Conservation (phyloP, 2,797 vertebrate species). For the Cephalopachus bancanus region DNA sequence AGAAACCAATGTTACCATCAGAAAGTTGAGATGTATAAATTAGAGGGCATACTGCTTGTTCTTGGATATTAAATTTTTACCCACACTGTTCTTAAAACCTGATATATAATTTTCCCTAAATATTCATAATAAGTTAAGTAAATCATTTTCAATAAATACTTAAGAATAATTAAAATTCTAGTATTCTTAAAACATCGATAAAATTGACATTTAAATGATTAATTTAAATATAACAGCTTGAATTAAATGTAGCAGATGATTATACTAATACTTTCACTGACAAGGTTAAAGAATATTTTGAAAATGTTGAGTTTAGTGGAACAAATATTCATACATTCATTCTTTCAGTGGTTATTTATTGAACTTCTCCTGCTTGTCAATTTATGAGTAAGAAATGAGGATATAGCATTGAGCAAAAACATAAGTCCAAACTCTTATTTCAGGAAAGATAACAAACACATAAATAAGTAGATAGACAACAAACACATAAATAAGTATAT, state of each 20-base stretch:
- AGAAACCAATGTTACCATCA: neutral
- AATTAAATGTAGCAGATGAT: neutral
- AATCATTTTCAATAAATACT: neutral
- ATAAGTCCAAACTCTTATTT: neutral
- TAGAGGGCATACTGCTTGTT: neutral
- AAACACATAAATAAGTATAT: neutral
- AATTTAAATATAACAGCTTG: neutral
- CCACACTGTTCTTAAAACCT: neutral
- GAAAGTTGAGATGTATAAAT: neutral
- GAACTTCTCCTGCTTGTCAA: neutral
- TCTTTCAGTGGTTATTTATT: neutral
- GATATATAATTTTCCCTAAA: neutral
- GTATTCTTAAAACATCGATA: neutral
- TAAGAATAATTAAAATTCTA: neutral
- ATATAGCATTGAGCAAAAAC: neutral
- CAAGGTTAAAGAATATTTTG: neutral
- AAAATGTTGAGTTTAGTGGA: neutral
- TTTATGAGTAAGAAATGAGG: neutral
- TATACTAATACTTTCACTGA: neutral
- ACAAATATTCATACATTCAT: neutral
- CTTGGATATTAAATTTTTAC: neutral
- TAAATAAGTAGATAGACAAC: neutral
- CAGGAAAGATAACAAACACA: neutral
- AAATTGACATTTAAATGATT: neutral
- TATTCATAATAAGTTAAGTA: conserved; percentile 12